Percentiles rank a stretch among this genome's conserved stretches.
Evolutionary conservation across 1,140 invertebrate species (phyloP).

Genomic region (Bombyx mandarina): DNA sequence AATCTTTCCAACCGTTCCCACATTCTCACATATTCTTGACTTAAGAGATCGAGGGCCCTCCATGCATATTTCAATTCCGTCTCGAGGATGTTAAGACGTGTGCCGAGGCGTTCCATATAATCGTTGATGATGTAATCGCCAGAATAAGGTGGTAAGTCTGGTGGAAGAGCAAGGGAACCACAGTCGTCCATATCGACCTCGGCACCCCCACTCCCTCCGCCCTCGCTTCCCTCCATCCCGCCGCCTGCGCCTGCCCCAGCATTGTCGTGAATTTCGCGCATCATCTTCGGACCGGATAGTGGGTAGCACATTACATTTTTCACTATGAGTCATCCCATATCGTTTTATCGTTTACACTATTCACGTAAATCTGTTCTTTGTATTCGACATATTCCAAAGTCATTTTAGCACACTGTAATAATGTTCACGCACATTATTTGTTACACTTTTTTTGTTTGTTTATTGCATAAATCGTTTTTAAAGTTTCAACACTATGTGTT

Average conservation of each 20-base stretch:
- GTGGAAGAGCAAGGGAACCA: conserved; percentile 55
- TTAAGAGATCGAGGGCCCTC: conserved; percentile 90
- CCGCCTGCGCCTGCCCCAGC: conserved; percentile 56
- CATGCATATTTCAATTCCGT: conserved; percentile 93
- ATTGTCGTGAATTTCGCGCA: conserved; percentile 67
- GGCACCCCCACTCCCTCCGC: conserved; percentile 63
- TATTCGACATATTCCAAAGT: conserved; percentile 32
- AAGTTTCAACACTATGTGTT: conserved; percentile 44
- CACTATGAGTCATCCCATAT: conserved; percentile 70
- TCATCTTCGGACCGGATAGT: conserved; percentile 61
- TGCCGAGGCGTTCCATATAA: conserved; percentile 91
- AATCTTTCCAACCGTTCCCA: conserved; percentile 93
- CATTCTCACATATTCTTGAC: conserved; percentile 94
- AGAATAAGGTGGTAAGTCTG: conserved; percentile 60
- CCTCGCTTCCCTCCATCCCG: conserved; percentile 68
- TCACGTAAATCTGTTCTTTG: conserved; percentile 44
- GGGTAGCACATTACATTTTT: conserved; percentile 57
- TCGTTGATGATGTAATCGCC: conserved; percentile 83
- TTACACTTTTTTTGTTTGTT: conserved; percentile 28
- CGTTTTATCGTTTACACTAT: conserved; percentile 60
- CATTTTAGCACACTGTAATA: conserved; percentile 42
- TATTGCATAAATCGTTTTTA: conserved; percentile 17
- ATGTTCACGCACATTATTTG: conserved; percentile 41
- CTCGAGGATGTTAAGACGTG: conserved; percentile 87
- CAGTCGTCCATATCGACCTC: conserved; percentile 68